Base-by-base conservation (phyloP, 2,888 invertebrate species). In the Nymphalis urticae region DNA sequence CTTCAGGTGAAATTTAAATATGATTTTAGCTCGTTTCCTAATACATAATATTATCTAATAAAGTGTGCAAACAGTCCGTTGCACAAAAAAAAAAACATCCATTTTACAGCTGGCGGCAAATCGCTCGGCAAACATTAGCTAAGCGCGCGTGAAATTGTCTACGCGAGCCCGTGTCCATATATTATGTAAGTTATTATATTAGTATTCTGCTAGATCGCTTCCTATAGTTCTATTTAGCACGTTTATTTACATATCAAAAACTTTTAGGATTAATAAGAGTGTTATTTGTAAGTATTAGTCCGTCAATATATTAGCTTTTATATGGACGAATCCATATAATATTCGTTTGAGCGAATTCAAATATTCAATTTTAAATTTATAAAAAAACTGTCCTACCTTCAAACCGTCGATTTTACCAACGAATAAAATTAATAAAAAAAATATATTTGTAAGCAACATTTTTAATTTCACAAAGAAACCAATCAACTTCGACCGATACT, bases 131-230 rank as follows among this genome's bases (percentile, higher is more conserved):
- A 90, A 89, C 85, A 88, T 89, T 86, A 85, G 84, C 81, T 85
- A 87, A 88, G 87, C 85, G 85, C 84, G 85, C 87, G 88, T 89
- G 85, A 89, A 89, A 89, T 89, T 87, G 85, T 87, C 85, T 86
- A 82, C 82, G 83, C 74, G 72, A 73, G 78, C 77, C 82, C 76
- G 75, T 78, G 79, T 77, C 82, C 82, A 80, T 81, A 82, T 79
- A 82, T 82, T 83, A 82, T 79, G 79, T 80, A 80, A 79, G 76
- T 77, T 72, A 75, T 72, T 75, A 72, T 73, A 74, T 74, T 72
- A 68, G 68, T 68, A 66, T 64, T 62, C 71, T 60, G 58, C 62
- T n/a, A 62, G 54, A 67, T 67, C 50, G 54, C 54, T 58, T 56
- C 62, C 56, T 62, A 62, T 36, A 56, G 27, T 48, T 32, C 21